Base-by-base conservation (phyloP, 2,888 invertebrate genomes). In the Exocentrus adspersus region DNA sequence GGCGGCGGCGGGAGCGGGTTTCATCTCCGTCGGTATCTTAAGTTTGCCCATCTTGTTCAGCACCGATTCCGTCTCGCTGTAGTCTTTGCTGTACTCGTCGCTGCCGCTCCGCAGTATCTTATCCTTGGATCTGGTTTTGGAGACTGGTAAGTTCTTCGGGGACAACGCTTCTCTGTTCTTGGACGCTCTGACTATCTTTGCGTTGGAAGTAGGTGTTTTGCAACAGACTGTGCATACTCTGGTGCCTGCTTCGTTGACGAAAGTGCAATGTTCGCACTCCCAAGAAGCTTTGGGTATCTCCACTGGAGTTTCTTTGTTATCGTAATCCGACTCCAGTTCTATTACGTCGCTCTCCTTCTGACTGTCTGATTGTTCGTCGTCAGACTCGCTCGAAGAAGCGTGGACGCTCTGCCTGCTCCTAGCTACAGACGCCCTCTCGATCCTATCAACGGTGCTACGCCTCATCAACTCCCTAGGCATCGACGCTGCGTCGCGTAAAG, bases 241-340 rank as follows among this genome's bases (percentile, higher is more conserved):
- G 0, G 90, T 88, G 16, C 90, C 91, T 0, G 91, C 84, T 65
- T 92, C 90, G 79, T 96, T 96, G 2, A 94, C 91, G 79, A 90
- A 95, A 0, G 95, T 96, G 79, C 95, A 96, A 77, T 94, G 93
- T 77, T 94, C 93, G 80, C 95, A 96, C 69, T 92, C 89, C 95
- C 95, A 96, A 59, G 87, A 84, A 10, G 86, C 83, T 37, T 81
- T 83, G 0, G 89, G 88, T 10, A 86, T 84, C 24, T 68, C 41
- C 3, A 12, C n/a, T 9, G 52, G 37, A 5, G 51, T 51, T n/a
- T 67, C 68, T 19, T 82, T 64, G 14, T 67, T 64, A 51, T 82
- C 82, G n/a, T 80, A 67, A 58, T 67, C 70, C 20, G 71, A 66
- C 52, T 75, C 77, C 45, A 75, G 77, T 64, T 77, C 78, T 9